These are phyloP conservation scores for Irena cyanogastra DNA, from an alignment of 2,113 vertebrate genomes.

Conservation along the genomic window DNA sequence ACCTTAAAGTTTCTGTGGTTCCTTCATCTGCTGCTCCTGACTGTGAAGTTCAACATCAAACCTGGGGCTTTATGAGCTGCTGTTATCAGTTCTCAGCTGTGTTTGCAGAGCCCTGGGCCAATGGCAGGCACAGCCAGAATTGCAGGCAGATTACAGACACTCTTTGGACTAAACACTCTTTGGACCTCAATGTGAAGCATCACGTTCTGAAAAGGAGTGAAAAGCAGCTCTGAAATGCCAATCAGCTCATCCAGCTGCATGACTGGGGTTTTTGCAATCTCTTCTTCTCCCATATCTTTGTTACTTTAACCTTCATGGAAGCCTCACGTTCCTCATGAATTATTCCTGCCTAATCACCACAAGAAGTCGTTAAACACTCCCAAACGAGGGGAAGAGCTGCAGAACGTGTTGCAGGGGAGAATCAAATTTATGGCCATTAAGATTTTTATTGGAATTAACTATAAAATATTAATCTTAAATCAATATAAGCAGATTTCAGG, in stretches of 20 bases:
- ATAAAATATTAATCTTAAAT: not conserved
- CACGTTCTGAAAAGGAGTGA: not conserved
- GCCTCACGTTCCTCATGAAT: not conserved
- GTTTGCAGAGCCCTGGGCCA: not conserved
- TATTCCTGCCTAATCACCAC: not conserved
- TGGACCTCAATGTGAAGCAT: not conserved
- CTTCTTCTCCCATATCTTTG: not conserved
- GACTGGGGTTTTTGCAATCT: not conserved
- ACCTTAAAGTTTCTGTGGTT: not conserved
- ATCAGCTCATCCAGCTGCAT: not conserved
- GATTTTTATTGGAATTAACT: not conserved
- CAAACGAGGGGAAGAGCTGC: not conserved
- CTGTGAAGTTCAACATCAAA: not conserved
- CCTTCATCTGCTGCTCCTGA: not conserved
- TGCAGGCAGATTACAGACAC: not conserved
- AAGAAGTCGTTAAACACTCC: not conserved
- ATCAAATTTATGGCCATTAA: not conserved
- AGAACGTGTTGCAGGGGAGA: not conserved
- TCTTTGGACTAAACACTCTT: not conserved
- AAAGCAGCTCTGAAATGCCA: not conserved
- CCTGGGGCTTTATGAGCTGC: not conserved
- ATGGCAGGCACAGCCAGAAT: not conserved
- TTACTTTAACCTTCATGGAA: not conserved
- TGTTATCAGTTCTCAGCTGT: slow-evolving; percentile 22
- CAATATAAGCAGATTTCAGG: not conserved